Conservation (phyloP, 2,888 invertebrate species). For the Anoncus sp. region DNA sequence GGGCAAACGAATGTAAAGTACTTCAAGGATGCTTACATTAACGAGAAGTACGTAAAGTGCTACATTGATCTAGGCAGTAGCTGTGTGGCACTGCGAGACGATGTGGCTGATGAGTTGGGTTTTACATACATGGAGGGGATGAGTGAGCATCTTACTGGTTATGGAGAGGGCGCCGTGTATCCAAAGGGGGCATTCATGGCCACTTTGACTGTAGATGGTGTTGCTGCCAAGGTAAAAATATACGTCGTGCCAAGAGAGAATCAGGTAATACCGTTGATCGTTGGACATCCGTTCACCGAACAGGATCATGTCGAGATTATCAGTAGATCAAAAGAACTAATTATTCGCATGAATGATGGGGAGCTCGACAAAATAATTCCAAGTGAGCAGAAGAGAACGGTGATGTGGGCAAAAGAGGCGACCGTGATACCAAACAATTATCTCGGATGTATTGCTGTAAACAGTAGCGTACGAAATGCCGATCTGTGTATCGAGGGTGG, state of each 20-base stretch:
- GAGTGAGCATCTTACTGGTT: background rate
- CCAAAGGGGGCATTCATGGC: background rate
- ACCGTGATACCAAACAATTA: conserved; percentile 59
- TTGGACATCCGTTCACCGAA: conserved; percentile 14
- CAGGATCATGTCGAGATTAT: conserved; percentile 2
- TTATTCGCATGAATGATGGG: background rate
- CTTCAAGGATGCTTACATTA: conserved; percentile 17
- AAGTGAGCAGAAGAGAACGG: background rate
- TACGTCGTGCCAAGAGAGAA: conserved; percentile 10
- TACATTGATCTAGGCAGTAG: conserved; percentile 9
- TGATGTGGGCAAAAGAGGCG: conserved; percentile 27
- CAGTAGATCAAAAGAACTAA: background rate
- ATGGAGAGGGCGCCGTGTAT: conserved; percentile 9
- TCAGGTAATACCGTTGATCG: background rate
- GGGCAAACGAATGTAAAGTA: conserved; percentile 1
- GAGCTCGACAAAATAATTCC: background rate
- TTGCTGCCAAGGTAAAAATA: conserved; percentile 1
- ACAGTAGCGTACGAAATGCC: conserved; percentile 14
- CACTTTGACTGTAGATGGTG: background rate
- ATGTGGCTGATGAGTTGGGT: background rate
- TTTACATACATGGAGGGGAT: conserved; percentile 14
- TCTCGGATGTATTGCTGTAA: conserved; percentile 52
- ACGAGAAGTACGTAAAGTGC: conserved; percentile 10
- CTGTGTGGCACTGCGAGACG: conserved; percentile 12
- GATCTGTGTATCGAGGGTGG: conserved; percentile 62